These are phyloP conservation scores for Cataglyphis rosenhaueri DNA, from an alignment of 2,888 invertebrate genomes.

Conservation along the genomic window DNA sequence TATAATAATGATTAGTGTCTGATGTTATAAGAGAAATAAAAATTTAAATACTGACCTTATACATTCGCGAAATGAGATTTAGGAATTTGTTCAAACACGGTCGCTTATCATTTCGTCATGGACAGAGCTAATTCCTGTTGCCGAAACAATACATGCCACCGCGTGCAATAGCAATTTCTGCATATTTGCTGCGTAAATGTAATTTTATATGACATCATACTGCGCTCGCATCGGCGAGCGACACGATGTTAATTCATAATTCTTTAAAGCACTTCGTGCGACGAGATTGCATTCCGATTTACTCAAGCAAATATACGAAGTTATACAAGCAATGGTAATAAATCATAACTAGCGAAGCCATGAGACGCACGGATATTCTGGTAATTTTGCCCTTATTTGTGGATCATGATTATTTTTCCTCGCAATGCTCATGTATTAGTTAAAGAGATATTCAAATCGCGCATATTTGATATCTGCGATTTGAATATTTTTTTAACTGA, in stretches of 20 bases:
- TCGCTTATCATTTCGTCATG: conserved; percentile 18
- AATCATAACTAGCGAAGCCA: conserved; percentile 13
- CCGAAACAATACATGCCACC: conserved; percentile 31
- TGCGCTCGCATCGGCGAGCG: background rate
- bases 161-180: background rate
- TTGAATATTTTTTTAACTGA: background rate
- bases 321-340: conserved; percentile 24
- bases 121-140: conserved; percentile 25
- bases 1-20: conserved; percentile 24
- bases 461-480: background rate
- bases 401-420: background rate
- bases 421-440: background rate
- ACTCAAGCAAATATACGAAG: conserved; percentile 41
- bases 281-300: conserved; percentile 39
- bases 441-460: too few relatives aligned
- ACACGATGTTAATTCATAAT: conserved; percentile 20
- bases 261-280: conserved; percentile 42
- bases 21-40: conserved; percentile 37
- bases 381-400: conserved; percentile 17
- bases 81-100: conserved; percentile 2
- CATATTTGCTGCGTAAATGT: conserved; percentile 48
- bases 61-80: conserved; percentile 22
- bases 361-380: background rate
- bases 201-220: conserved; percentile 26
- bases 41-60: conserved; percentile 23